A percentile compares a stretch with the other conserved stretches of the same genome.
Evolutionary conservation across 2,113 vertebrate species (phyloP).

Genomic region (Helogale parvula): DNA sequence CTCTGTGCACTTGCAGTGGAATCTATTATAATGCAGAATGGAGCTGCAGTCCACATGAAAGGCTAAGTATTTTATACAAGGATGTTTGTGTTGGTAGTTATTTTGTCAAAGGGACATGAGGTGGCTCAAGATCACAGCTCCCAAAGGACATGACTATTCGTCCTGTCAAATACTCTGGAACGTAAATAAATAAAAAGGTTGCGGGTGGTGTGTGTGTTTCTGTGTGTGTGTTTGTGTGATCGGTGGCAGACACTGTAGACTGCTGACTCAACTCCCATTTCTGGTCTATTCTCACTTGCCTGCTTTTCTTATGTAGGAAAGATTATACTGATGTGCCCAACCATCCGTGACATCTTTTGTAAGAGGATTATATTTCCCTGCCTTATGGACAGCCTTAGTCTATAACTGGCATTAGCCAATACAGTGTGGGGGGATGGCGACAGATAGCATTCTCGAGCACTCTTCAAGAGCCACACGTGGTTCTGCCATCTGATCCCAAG

Average conservation of each 20-base stretch:
- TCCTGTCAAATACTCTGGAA: conserved; percentile 40
- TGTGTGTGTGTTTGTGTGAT: not conserved
- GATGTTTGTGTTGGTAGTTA: not conserved
- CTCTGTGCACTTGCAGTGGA: not conserved
- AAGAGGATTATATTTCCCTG: conserved; percentile 1
- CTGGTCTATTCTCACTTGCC: not conserved
- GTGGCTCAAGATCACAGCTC: not conserved
- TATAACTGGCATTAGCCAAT: not conserved
- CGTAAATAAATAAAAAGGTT: not conserved
- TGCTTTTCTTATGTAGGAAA: not conserved
- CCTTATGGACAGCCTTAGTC: not conserved
- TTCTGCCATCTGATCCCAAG: not conserved
- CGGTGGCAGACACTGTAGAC: not conserved
- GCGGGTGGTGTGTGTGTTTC: not conserved
- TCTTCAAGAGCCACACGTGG: not conserved
- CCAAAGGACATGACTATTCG: not conserved
- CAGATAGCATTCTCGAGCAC: not conserved
- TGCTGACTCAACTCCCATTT: not conserved
- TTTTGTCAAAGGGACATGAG: not conserved
- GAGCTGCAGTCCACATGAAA: not conserved
- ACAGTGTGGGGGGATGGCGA: not conserved
- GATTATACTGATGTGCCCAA: not conserved
- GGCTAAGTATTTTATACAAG: not conserved
- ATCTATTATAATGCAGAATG: not conserved
- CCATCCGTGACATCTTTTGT: not conserved